Evolutionary conservation across 2,888 invertebrate species (phyloP).

Genomic region (Ctena decussata): DNA sequence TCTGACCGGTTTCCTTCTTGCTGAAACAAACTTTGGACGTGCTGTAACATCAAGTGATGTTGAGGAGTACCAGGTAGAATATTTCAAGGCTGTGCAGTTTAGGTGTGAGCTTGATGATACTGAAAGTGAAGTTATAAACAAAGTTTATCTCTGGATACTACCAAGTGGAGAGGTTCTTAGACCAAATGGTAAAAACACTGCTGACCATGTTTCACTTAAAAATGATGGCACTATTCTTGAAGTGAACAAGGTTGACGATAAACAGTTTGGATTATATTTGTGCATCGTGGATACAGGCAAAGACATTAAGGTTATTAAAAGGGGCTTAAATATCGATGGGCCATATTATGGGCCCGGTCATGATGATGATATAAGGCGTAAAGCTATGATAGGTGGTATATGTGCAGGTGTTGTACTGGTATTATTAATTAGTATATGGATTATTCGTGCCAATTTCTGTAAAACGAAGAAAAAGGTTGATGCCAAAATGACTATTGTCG

Average conservation of each 20-base stretch:
- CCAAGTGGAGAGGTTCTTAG: not conserved
- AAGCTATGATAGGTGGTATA: slow-evolving; percentile 12
- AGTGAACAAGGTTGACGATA: not conserved
- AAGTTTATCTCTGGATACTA: not conserved
- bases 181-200: not conserved
- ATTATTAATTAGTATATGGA: not conserved
- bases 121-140: not conserved
- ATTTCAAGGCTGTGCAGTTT: not conserved
- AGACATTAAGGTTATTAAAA: not conserved
- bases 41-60: too few species aligned
- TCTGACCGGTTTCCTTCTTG: not conserved
- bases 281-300: not conserved
- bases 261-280: not conserved
- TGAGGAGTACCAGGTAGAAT: not conserved
- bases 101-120: not conserved
- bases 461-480: not conserved
- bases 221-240: not conserved
- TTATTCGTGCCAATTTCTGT: not conserved
- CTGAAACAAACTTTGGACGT: not conserved
- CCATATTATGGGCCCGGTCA: not conserved
- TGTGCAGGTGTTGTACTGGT: not conserved
- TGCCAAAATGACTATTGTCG: too few species aligned
- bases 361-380: not conserved
- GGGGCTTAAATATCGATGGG: slow-evolving; percentile 4
- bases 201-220: not conserved